Base-by-base conservation (phyloP, 2,797 vertebrate genomes). In the Anguilla pacifica region DNA sequence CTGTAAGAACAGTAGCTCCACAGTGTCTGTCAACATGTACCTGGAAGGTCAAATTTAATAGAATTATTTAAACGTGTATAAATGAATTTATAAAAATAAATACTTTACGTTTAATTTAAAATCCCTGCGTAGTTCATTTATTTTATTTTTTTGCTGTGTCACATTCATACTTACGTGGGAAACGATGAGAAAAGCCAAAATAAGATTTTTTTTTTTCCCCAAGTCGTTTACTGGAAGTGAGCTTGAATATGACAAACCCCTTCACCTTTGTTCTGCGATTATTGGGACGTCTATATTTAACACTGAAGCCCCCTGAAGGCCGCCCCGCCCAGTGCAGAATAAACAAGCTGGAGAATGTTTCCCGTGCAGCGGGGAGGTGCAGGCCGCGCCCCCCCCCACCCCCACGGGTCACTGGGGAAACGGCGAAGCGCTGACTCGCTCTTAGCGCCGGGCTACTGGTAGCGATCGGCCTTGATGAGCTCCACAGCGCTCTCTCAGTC, bases 281-380 rank as follows among this genome's bases (percentile, higher is more conserved):
- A n/a, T 49, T 81, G 77, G 43, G 77, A 11, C 39, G 43, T 22
- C 77, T 81, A 81, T 81, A 81, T 81, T 85, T 51, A 81, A 6
- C 67, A 25, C n/a, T 46, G 67, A 28, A 49, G 59, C 39, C 55
- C 59, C 72, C 86, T 43, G 31, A 1, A 87, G 61, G 25, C 77
- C 43, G 87, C 85, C 87, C 46, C 90, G 81, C 85, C 87, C 85
- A 88, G 64, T 1, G 59, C 89, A 85, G 87, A 85, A 85, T 85
- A 89, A 90, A 87, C 88, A 88, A 57, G 85, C 51, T 6, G 35
- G 25, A 74, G 87, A 90, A 89, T 89, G 86, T 88, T 88, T 89
- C 83, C 77, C 59, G 59, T 51, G 28, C 70, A 46, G 67, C 79
- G 53, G 79, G 84, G 83, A 72, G 84, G 53, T 39, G 10, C 15